Percentiles rank a stretch among this genome's conserved stretches.
Conservation (phyloP, 1,140 invertebrate genomes). For the Littorina saxatilis region DNA sequence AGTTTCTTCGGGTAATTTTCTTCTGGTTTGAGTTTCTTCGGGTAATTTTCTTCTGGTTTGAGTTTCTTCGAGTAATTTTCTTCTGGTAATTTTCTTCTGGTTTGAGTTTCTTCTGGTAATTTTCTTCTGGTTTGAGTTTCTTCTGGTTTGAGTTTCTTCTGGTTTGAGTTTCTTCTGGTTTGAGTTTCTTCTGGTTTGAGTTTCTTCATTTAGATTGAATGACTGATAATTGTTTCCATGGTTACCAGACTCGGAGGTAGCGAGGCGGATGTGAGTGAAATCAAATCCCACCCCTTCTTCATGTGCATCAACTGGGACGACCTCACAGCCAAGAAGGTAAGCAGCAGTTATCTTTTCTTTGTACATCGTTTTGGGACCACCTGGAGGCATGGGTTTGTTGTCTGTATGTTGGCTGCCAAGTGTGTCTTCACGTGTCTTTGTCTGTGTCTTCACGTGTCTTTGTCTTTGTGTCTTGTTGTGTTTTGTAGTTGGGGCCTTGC, state of each 20-base stretch:
- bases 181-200: no score
- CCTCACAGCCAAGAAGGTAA: constrained; percentile 76
- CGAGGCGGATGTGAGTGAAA: constrained; percentile 78
- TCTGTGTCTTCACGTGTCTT: background rate
- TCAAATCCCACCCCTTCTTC: constrained; percentile 80
- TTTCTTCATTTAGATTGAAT: background rate
- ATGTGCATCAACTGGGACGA: constrained; percentile 79
- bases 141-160: no score
- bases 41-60: no score
- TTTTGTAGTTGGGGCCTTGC: background rate
- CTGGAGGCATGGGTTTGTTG: background rate
- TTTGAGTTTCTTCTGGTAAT: no score
- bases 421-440: background rate
- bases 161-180: no score
- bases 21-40: no score
- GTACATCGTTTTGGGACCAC: background rate
- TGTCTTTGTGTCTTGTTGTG: background rate
- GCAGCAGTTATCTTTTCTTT: background rate
- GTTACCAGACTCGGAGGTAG: constrained; percentile 77
- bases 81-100: no score
- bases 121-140: no score
- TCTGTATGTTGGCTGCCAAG: background rate
- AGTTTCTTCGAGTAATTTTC: no score
- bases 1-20: no score
- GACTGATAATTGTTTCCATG: background rate